Evolutionary conservation across 1,140 invertebrate species (phyloP), one percentile per base, ranked within the genome.

Genomic region (Drosophila santomea): DNA sequence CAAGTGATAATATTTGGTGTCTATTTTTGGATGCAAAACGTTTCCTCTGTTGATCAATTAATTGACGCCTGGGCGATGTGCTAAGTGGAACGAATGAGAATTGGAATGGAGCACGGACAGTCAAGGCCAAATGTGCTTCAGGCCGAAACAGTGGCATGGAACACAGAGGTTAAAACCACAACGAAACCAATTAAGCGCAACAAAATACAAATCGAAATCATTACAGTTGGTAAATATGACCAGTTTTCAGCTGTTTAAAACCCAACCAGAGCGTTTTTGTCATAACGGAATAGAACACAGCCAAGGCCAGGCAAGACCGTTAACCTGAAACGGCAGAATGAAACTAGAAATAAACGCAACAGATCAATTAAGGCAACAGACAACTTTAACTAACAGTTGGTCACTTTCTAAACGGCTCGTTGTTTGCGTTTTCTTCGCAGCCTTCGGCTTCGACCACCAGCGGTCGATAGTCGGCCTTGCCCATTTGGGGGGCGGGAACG

Each of bases 381-480:
- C 20, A 20, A 20, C 50, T 25, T 25, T 25, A 41, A 62, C 39
- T 8, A 51, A 32, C 35, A 47, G 56, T 57, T 38, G 20, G 50
- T 43, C 47, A 61, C 74, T 77, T 69, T 77, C 73, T 52, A 77
- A 77, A 58, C 41, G 36, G 48, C 52, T 17, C 38, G 23, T 45
- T 38, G n/a, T 52, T 52, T 38, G 20, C 23, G 14, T 50, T 72
- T 73, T 38, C 47, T 56, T 35, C 20, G 17, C 43, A 47, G 36
- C 67, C 67, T 71, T 71, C 41, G 28, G 8, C 20, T 20, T 20
- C 20, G 20, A 20, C 20, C 20, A 20, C n/a, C 35, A 39, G 43
- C 63, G 63, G 58, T 60, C 57, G 64, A 77, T 73, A 54, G 41
- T 54, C 44, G 76, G 45, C 76, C 68, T 79, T 79, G 76, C 56